Evolutionary conservation across 2,888 invertebrate genomes (phyloP), one percentile per base, ranked within the genome.

Genomic region (Blera fallax): DNA sequence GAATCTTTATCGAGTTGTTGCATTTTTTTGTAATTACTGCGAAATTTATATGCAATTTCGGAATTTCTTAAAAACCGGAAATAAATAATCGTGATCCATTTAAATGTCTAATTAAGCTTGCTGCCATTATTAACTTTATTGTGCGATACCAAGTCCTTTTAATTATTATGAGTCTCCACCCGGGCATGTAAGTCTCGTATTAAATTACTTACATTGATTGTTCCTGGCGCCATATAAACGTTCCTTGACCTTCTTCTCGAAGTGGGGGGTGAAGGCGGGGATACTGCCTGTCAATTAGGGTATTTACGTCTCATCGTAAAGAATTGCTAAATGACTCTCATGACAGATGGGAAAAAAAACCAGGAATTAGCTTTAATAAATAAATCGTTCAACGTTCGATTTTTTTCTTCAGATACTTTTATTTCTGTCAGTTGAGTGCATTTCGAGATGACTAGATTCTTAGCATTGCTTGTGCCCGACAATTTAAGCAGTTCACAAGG

Each of bases 221-320:
- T 52, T 62, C 29, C 37, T 40, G 73, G 62, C 62, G 50, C 73
- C 73, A 73, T 64, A 0, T 16, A 10, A 48, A 27, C 48, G 10
- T 72, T 60, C 16, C 60, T 24, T 72, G 58, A 60, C 72, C 58
- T 58, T 50, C 34, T 60, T 27, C 34, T 7, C 24, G 34, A 72
- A 10, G 16, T n/a, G n/a, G n/a, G n/a, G n/a, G n/a, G n/a, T n/a
- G n/a, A n/a, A n/a, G n/a, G n/a, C n/a, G 11, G 16, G 6, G n/a
- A 18, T 32, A n/a, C 24, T 37, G 34, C 29, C 10, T 48, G 27
- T 60, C 58, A 60, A 60, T 72, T 18, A n/a, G 29, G 10, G 32
- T 24, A 11, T 50, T 50, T 24, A 27, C 4, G 24, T 50, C 11
- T n/a, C n/a, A 6, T 50, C 50, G 27, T n/a, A 24, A 27, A n/a